A percentile compares a stretch with the other conserved stretches of the same genome.
These are phyloP conservation scores for Caenorhabditis drosophilae DNA, from an alignment of 2,888 invertebrate species.

Conservation along the genomic window DNA sequence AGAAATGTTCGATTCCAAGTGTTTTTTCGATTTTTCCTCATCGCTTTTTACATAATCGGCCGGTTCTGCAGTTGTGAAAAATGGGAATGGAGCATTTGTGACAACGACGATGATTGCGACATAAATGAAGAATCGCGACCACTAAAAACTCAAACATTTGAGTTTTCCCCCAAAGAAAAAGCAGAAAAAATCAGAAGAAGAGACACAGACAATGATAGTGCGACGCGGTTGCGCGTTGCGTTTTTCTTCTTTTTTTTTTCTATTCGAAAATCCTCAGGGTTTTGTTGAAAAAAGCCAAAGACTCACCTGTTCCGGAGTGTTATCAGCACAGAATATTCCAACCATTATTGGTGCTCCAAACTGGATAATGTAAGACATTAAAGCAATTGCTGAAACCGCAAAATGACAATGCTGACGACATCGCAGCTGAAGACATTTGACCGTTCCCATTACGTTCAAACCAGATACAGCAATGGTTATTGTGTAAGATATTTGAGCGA, in stretches of 20 bases:
- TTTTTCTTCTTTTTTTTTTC: too few species aligned
- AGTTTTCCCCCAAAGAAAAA: too few species aligned
- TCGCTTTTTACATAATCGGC: constrained; percentile 10
- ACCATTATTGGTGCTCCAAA: constrained; percentile 25
- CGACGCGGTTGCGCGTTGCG: too few species aligned
- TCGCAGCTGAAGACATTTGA: constrained; percentile 32
- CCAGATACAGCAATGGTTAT: constrained; percentile 32
- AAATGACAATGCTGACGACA: constrained; percentile 25
- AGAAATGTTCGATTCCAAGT: too few species aligned
- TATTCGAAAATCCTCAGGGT: too few species aligned
- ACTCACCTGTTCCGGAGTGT: constrained; percentile 25
- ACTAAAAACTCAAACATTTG: too few species aligned
- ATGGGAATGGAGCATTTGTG: constrained; percentile 20
- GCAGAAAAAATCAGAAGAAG: too few species aligned
- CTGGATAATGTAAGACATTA: constrained; percentile 14
- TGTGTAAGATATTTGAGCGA: constrained; percentile 39
- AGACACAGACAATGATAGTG: too few species aligned
- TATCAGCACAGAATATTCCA: constrained; percentile 18
- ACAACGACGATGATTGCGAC: constrained; percentile 8
- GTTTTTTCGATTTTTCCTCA: too few species aligned
- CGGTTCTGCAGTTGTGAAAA: constrained; percentile 12
- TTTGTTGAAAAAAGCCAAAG: not conserved
- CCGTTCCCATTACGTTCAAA: constrained; percentile 40
- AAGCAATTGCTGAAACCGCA: constrained; percentile 16
- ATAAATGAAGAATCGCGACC: constrained; percentile 18